phyloP scores from a whole-genome alignment of 2,888 invertebrate species.

The Drosophila mimetica region DNA sequence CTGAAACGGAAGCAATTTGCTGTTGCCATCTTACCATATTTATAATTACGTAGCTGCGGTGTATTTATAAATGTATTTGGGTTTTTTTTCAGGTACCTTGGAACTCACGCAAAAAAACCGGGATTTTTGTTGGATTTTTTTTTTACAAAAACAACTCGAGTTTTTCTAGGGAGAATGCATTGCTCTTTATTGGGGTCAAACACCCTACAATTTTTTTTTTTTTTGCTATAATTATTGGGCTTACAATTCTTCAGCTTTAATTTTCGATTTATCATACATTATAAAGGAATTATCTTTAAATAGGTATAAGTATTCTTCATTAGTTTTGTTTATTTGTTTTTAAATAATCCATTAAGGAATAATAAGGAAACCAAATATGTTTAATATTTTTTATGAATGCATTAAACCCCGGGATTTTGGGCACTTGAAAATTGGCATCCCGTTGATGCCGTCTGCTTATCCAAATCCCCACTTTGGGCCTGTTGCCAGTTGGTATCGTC shows the following conservation, averaged over 20 bases:
- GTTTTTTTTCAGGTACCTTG: background rate
- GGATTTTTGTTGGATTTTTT: background rate
- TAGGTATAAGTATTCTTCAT: no score
- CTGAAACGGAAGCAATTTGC: conserved; percentile 34
- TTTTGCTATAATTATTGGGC: background rate
- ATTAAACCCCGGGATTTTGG: background rate
- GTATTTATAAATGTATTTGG: conserved; percentile 6
- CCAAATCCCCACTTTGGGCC: conserved; percentile 4
- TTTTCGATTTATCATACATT: background rate
- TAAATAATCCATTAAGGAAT: no score
- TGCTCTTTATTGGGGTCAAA: conserved; percentile 2
- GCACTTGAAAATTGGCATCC: conserved; percentile 5
- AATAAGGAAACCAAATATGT: background rate
- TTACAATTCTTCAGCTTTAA: background rate
- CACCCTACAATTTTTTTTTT: background rate
- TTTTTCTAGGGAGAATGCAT: background rate
- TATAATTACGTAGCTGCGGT: conserved; percentile 8
- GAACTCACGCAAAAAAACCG: background rate
- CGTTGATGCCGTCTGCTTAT: conserved; percentile 4
- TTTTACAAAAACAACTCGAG: background rate
- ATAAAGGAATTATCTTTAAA: background rate
- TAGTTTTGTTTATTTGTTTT: no score
- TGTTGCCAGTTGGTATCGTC: conserved; percentile 6
- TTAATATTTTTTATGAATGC: background rate
- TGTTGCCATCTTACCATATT: conserved; percentile 16